Evolutionary conservation across 2,113 vertebrate genomes (phyloP), one percentile per base, ranked within the genome.

Genomic region (Lutjanus erythropterus): DNA sequence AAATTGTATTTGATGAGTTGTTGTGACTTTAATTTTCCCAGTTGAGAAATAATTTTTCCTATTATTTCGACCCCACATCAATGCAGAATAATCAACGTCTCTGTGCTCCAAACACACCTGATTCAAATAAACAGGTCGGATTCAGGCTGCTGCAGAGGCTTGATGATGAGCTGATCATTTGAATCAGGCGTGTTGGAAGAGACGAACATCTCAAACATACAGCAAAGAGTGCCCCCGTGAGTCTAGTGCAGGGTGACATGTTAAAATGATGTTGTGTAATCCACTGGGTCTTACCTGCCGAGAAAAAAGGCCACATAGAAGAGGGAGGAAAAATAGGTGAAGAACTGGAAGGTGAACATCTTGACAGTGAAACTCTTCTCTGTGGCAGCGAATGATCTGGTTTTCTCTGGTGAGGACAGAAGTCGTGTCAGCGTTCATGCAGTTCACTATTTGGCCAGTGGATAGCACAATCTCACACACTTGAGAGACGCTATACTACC

Each of bases 261-360:
- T 21, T 47, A 29, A 66, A 66, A 65, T 31, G 2, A 46, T 66
- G 31, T n/a, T 16, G 3, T n/a, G n/a, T n/a, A 33, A 21, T 56
- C 18, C 35, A 64, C 7, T 56, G 25, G 23, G 21, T 59, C 52
- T 84, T 93, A 99, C 98, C 98, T 96, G 90, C 98, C 98, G 62
- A 99, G 94, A 89, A 99, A 97, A 89, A 99, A 99, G 50, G 97
- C 98, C 0, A 97, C 89, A 67, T 99, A 99, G 92, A 99, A 94
- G 47, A 99, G 96, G 0, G 98, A 99, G 8, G 97, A 98, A 91
- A 99, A 99, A 76, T 98, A 93, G 0, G 96, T 96, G 49, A 99
- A 97, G 94, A 99, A 98, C 91, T 99, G 98, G 92, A 99, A 97
- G 23, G 94, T 97, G 95, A 99, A 98, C 94, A 98, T 95, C 95